A percentile compares a stretch with the other conserved stretches of the same genome.
phyloP scores from a whole-genome alignment of 2,888 invertebrate genomes.

The Sympetrum striolatum region DNA sequence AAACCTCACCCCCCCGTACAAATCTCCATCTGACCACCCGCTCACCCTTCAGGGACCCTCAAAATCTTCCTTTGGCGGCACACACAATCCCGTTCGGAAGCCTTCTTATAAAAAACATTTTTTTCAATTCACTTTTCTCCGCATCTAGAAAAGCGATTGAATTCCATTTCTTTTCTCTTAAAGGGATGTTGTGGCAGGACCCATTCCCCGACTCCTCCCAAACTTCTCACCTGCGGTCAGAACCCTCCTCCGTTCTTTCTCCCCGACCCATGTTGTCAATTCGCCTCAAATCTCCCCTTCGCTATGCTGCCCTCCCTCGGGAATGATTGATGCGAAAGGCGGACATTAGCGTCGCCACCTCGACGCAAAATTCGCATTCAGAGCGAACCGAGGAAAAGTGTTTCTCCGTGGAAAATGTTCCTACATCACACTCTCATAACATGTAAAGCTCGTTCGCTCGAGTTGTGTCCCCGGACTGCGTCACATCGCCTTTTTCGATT shows the following conservation, averaged over 20 bases:
- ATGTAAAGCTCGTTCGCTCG: background rate
- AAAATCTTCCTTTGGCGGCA: slow-evolving; percentile 3
- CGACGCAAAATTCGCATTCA: slow-evolving; percentile 5
- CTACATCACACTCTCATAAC: background rate
- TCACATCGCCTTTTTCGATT: background rate
- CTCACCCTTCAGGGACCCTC: background rate
- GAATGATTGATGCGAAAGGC: slow-evolving; percentile 15
- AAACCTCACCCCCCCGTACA: background rate
- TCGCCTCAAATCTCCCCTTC: background rate
- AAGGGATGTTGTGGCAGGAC: background rate
- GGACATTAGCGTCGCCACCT: slow-evolving; percentile 36
- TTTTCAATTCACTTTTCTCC: slow-evolving; percentile 10
- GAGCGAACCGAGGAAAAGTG: background rate
- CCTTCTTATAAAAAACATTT: background rate
- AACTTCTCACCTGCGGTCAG: too few relatives aligned
- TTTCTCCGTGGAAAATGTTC: background rate
- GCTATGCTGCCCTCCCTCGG: background rate
- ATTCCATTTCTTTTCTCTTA: slow-evolving; percentile 25
- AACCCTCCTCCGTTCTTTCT: background rate
- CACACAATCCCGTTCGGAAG: background rate
- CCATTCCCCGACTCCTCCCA: background rate
- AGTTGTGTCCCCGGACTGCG: background rate
- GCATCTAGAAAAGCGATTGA: background rate
- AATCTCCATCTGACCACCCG: background rate
- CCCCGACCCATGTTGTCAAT: background rate